Percentiles rank a stretch among this genome's conserved stretches.
Conservation (phyloP, 2,113 vertebrate genomes). For the Megaleporinus macrocephalus region DNA sequence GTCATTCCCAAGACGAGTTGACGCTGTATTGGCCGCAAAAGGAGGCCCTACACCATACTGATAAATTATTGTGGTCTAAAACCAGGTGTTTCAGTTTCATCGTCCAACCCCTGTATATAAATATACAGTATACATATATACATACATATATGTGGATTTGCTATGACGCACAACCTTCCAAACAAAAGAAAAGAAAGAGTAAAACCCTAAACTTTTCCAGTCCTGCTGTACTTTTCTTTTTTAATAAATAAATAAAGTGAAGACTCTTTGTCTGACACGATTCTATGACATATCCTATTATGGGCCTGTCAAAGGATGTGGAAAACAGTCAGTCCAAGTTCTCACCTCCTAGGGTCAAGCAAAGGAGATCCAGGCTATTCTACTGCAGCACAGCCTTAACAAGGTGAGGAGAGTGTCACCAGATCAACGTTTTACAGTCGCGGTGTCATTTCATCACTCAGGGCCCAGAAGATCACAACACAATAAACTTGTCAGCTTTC, state of each 20-base stretch:
- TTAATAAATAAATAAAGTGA: no score
- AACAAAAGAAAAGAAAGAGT: no score
- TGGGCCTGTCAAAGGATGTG: slow-evolving; percentile 30
- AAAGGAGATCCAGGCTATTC: slow-evolving; percentile 23
- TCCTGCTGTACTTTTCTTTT: neutral
- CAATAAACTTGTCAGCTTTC: slow-evolving; percentile 64
- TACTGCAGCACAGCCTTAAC: slow-evolving; percentile 44
- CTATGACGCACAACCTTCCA: no score
- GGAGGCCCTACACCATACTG: no score
- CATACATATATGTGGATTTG: no score
- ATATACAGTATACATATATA: no score
- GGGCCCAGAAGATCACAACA: slow-evolving; percentile 54
- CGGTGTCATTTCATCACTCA: slow-evolving; percentile 58
- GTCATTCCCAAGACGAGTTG: no score
- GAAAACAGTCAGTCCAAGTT: slow-evolving; percentile 43
- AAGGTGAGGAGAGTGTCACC: slow-evolving; percentile 51
- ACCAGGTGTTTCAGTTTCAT: no score
- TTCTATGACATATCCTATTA: slow-evolving; percentile 30
- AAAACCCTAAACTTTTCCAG: neutral
- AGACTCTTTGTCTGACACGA: neutral
- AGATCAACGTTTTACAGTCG: slow-evolving; percentile 51
- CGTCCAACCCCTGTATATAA: no score
- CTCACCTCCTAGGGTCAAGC: neutral
- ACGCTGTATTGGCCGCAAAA: no score
- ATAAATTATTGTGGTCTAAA: no score